These are phyloP conservation scores for Callipepla californica DNA, from an alignment of 2,113 vertebrate genomes.

Conservation along the genomic window DNA sequence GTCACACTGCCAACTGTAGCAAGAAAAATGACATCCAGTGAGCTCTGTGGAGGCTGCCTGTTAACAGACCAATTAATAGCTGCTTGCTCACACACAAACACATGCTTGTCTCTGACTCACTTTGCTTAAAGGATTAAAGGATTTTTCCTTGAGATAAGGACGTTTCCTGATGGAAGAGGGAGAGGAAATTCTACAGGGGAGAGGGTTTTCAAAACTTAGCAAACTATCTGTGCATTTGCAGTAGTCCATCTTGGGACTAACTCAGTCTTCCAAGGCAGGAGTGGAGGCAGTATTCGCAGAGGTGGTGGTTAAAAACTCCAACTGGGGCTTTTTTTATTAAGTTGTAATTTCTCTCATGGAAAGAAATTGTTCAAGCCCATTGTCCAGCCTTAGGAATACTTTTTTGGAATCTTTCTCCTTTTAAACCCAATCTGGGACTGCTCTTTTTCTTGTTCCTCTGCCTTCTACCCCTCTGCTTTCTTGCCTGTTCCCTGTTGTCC, in stretches of 20 bases:
- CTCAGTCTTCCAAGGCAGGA: background rate
- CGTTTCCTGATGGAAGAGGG: background rate
- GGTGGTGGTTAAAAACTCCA: background rate
- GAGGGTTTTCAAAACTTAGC: background rate
- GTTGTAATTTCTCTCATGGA: background rate
- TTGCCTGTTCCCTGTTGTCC: background rate
- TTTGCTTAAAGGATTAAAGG: background rate
- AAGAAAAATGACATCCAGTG: background rate
- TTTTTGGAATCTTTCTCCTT: background rate
- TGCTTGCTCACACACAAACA: background rate
- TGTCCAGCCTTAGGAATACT: background rate
- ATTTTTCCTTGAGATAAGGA: background rate
- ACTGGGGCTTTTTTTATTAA: background rate
- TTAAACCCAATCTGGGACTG: background rate
- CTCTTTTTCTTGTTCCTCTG: background rate
- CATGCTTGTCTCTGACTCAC: background rate
- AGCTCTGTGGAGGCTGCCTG: background rate
- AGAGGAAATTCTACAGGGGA: background rate
- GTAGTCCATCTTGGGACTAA: too few species aligned
- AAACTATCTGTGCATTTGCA: too few species aligned
- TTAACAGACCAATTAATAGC: background rate
- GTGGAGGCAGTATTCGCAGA: rapidly evolving
- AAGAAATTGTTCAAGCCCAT: rapidly evolving
- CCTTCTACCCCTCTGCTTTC: rapidly evolving
- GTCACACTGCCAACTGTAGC: background rate